These are phyloP conservation scores for Apamea sordens DNA, from an alignment of 2,888 invertebrate species.

Conservation along the genomic window DNA sequence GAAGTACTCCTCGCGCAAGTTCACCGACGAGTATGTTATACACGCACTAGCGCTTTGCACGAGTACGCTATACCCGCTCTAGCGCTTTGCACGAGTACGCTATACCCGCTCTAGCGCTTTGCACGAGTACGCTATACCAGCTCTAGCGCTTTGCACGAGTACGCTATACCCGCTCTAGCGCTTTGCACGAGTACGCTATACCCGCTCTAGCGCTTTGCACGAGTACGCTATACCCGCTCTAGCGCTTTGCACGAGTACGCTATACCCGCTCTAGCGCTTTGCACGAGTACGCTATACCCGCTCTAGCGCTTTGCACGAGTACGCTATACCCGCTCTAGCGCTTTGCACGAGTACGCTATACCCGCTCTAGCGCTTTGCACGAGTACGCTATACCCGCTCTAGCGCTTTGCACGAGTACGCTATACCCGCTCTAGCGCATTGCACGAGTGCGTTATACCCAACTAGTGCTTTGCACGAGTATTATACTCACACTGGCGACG, in stretches of 20 bases:
- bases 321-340: too few species aligned
- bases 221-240: background rate
- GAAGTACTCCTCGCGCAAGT: slow-evolving; percentile 3
- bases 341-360: too few species aligned
- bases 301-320: too few species aligned
- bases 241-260: too few species aligned
- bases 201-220: background rate
- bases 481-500: background rate
- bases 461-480: background rate
- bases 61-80: background rate
- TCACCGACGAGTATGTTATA: slow-evolving; percentile 7
- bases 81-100: background rate
- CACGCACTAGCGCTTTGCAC: background rate
- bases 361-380: too few species aligned
- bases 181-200: slow-evolving; percentile 17
- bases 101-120: background rate
- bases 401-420: too few species aligned
- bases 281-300: too few species aligned
- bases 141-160: background rate
- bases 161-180: background rate
- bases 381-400: too few species aligned
- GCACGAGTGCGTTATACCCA: too few species aligned
- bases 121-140: background rate
- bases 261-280: too few species aligned
- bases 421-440: too few species aligned